Percentiles rank a stretch among this genome's conserved stretches.
Conservation (phyloP, 2,888 invertebrate species). For the Pyrocoelia pectoralis region DNA sequence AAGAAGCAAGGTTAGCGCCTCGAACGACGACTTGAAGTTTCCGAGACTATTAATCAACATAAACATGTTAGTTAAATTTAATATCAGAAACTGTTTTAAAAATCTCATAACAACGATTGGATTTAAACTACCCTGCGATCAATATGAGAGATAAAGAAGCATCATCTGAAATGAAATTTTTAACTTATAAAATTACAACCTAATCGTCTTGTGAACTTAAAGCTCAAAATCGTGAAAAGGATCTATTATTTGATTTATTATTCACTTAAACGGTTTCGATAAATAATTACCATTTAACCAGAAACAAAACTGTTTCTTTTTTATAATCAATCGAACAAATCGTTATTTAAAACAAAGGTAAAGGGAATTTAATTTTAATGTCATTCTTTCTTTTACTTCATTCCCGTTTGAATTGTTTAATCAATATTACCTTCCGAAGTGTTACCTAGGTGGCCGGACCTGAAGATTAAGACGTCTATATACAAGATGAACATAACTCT, state of each 20-base stretch:
- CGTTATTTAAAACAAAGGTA: conserved; percentile 41
- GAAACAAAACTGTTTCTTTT: conserved; percentile 26
- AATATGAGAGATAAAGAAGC: too few species aligned
- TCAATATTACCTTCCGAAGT: conserved; percentile 40
- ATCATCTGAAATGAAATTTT: too few species aligned
- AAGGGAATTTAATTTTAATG: conserved; percentile 36
- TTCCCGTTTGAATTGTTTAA: not conserved
- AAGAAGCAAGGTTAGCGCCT: too few species aligned
- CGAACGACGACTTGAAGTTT: too few species aligned
- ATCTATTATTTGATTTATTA: not conserved
- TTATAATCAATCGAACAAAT: conserved; percentile 41
- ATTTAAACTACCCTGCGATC: too few species aligned
- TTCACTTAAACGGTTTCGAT: conserved; percentile 14
- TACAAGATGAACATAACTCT: conserved; percentile 45
- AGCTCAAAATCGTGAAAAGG: not conserved
- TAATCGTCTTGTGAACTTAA: not conserved
- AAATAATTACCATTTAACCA: conserved; percentile 26
- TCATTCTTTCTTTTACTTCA: not conserved
- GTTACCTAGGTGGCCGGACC: conserved; percentile 50
- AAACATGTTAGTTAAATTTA: too few species aligned
- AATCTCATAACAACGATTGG: too few species aligned
- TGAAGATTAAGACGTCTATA: conserved; percentile 55
- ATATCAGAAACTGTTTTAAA: too few species aligned
- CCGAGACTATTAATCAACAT: too few species aligned
- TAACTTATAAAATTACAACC: too few species aligned